Percentiles rank a stretch among this genome's conserved stretches.
Conservation (phyloP, 1,140 invertebrate genomes). For the Zelostemma sp. region DNA sequence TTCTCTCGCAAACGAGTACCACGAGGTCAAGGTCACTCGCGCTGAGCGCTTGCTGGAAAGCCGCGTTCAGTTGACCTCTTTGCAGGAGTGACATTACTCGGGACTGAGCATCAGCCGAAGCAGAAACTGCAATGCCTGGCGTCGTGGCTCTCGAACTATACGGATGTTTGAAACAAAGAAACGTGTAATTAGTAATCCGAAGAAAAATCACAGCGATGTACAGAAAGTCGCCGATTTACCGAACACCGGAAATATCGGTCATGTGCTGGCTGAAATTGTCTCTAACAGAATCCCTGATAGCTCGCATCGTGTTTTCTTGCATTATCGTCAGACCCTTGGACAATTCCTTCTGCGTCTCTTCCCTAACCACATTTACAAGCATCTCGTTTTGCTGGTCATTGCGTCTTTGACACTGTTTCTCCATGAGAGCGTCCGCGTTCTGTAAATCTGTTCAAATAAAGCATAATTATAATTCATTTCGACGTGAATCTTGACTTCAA, state of each 20-base stretch:
- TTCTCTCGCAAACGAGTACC: constrained; percentile 85
- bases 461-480: not conserved
- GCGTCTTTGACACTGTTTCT: constrained; percentile 59
- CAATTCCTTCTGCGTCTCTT: constrained; percentile 63
- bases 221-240: constrained; percentile 44
- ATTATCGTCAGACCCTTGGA: constrained; percentile 52
- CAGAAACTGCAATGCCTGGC: constrained; percentile 58
- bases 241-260: constrained; percentile 59
- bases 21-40: constrained; percentile 88
- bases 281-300: constrained; percentile 60
- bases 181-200: too few relatives aligned
- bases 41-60: constrained; percentile 90
- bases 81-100: constrained; percentile 81
- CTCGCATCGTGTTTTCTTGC: constrained; percentile 59
- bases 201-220: too few relatives aligned
- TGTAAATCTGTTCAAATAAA: constrained; percentile 54
- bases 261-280: constrained; percentile 66
- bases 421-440: constrained; percentile 55
- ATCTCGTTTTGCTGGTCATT: constrained; percentile 60
- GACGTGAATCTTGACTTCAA: not conserved
- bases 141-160: constrained; percentile 73
- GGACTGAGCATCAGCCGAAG: constrained; percentile 70
- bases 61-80: constrained; percentile 83
- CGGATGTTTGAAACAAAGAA: too few relatives aligned
- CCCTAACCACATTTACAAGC: constrained; percentile 53